Evolutionary conservation across 2,113 vertebrate species (phyloP).

Genomic region (Rhea pennata): DNA sequence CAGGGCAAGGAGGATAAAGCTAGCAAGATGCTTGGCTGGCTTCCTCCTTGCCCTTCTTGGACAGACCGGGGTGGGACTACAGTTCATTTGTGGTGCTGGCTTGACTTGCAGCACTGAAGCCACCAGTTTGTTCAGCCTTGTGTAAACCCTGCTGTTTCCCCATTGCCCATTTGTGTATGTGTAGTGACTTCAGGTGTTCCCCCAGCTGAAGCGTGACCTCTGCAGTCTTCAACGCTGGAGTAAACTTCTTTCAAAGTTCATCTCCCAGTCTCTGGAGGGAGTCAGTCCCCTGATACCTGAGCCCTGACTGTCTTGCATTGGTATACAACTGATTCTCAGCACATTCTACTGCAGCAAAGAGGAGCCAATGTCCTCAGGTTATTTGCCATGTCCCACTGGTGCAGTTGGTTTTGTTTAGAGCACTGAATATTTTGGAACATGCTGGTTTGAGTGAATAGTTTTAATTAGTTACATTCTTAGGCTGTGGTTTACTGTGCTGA

Average conservation of each 20-base stretch:
- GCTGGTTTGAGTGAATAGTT: neutral
- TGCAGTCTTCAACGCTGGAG: neutral
- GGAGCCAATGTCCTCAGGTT: neutral
- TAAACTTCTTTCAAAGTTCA: neutral
- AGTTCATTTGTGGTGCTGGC: neutral
- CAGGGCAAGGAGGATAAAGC: neutral
- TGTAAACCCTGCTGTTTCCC: neutral
- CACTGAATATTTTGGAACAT: neutral
- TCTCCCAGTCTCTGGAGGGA: neutral
- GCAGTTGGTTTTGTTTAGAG: neutral
- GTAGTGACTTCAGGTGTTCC: neutral
- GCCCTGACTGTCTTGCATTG: rapidly evolving
- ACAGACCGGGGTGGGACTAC: rapidly evolving
- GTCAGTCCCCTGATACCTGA: rapidly evolving
- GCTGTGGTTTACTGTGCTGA: constrained; percentile 40
- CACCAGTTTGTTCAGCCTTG: rapidly evolving
- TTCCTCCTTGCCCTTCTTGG: neutral
- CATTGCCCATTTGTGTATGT: neutral
- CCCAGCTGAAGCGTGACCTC: neutral
- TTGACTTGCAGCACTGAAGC: neutral
- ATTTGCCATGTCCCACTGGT: neutral
- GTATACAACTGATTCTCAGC: rapidly evolving
- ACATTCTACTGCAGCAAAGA: neutral
- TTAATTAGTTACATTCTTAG: constrained; percentile 6
- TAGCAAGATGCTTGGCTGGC: neutral